Percentiles rank a stretch among this genome's conserved stretches.
Evolutionary conservation across 2,888 invertebrate species (phyloP).

Genomic region (Drosophila testacea): DNA sequence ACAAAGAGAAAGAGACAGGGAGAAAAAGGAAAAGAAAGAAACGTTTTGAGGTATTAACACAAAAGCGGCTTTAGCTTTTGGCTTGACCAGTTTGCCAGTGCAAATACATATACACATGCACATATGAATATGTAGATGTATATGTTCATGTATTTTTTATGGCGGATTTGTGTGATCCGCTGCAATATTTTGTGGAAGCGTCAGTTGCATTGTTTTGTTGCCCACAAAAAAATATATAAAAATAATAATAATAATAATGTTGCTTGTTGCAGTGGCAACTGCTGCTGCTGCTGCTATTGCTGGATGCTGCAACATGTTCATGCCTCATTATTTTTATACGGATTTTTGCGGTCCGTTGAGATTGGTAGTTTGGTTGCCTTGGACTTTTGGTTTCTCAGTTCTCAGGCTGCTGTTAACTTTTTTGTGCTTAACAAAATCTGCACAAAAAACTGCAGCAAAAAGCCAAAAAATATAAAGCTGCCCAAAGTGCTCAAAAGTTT

Average conservation of each 20-base stretch:
- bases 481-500: slow-evolving; percentile 66
- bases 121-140: slow-evolving; percentile 2
- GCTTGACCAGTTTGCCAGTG: slow-evolving; percentile 59
- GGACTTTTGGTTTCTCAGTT: slow-evolving; percentile 54
- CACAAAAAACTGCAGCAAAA: slow-evolving; percentile 34
- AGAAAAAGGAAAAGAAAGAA: slow-evolving; percentile 31
- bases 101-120: slow-evolving; percentile 25
- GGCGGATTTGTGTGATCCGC: slow-evolving; percentile 83
- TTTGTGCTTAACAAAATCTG: slow-evolving; percentile 27
- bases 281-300: slow-evolving; percentile 24
- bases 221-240: slow-evolving; percentile 41
- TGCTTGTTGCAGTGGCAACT: slow-evolving; percentile 38
- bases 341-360: slow-evolving; percentile 78
- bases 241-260: slow-evolving; percentile 70
- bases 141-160: slow-evolving; percentile 67
- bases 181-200: slow-evolving; percentile 73
- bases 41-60: slow-evolving; percentile 77
- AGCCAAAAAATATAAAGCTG: slow-evolving; percentile 28
- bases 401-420: slow-evolving; percentile 59
- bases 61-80: slow-evolving; percentile 74
- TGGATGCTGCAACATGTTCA: slow-evolving; percentile 73
- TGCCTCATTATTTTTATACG: slow-evolving; percentile 82
- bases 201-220: slow-evolving; percentile 72
- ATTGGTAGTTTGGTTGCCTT: slow-evolving; percentile 65
- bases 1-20: background rate